A percentile compares a stretch with the other conserved stretches of the same genome.
Evolutionary conservation across 92 coral and sea anemone species (phyloP).

Genomic region (Montipora capitata): DNA sequence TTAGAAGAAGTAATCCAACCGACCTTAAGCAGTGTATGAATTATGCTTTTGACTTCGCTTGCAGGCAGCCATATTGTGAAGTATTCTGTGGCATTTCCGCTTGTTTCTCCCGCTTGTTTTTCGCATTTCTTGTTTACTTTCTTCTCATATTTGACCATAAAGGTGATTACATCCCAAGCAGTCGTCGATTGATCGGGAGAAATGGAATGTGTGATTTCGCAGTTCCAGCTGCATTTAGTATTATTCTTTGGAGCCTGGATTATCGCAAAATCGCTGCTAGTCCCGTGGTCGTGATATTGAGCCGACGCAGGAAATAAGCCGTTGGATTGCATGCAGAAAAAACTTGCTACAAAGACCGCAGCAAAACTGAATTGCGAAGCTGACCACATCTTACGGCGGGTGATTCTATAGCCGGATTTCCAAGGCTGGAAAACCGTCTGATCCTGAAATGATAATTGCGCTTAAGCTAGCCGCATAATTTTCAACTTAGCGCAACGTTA

Average conservation of each 20-base stretch:
- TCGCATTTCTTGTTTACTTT: neutral
- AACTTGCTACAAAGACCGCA: too few relatives aligned
- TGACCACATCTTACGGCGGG: too few relatives aligned
- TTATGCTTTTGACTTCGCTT: neutral
- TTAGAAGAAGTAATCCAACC: neutral
- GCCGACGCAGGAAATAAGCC: too few relatives aligned
- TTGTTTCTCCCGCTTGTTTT: neutral
- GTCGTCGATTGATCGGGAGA: neutral
- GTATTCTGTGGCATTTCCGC: neutral
- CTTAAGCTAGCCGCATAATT: too few relatives aligned
- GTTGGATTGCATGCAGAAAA: too few relatives aligned
- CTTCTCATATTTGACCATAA: neutral
- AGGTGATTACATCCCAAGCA: neutral
- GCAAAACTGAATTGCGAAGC: too few relatives aligned
- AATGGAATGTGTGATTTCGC: neutral
- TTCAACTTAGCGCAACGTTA: too few relatives aligned
- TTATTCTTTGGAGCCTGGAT: neutral
- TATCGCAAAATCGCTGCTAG: too few relatives aligned
- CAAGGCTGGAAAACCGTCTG: too few relatives aligned
- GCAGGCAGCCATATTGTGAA: conserved; percentile 1
- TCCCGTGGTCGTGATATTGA: too few relatives aligned
- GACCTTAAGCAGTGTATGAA: neutral
- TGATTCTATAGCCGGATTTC: too few relatives aligned
- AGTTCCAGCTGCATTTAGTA: conserved; percentile 5
- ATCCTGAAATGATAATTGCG: too few relatives aligned